phyloP scores from a whole-genome alignment of 2,797 vertebrate species.

The Characodon lateralis region DNA sequence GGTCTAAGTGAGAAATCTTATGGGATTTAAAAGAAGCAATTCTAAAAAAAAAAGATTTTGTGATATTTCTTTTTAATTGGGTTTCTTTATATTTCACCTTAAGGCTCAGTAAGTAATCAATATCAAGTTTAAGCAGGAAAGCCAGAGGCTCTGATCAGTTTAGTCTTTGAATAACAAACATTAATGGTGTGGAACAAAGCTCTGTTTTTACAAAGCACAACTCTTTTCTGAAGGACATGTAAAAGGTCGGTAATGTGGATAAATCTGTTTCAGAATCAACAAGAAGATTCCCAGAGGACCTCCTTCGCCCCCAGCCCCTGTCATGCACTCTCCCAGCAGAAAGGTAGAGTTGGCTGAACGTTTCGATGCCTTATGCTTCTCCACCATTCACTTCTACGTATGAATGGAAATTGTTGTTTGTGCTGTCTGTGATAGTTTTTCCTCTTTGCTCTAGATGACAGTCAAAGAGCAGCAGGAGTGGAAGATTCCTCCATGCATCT shows the following conservation, averaged over 20 bases:
- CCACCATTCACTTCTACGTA: rapidly evolving
- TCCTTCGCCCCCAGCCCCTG: slow-evolving; percentile 95
- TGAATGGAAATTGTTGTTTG: neutral
- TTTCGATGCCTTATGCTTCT: neutral
- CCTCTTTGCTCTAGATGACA: slow-evolving; percentile 88
- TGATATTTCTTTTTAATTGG: too few relatives aligned
- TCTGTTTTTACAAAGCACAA: neutral
- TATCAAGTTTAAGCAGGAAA: neutral
- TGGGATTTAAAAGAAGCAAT: too few relatives aligned
- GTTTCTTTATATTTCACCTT: too few relatives aligned
- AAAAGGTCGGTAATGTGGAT: neutral
- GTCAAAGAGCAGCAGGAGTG: slow-evolving; percentile 99
- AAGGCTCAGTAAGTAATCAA: too few relatives aligned
- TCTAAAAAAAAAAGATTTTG: too few relatives aligned
- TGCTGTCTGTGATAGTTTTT: neutral
- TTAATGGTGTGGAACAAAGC: too few relatives aligned
- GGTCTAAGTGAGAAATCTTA: neutral
- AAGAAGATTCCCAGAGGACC: slow-evolving; percentile 98
- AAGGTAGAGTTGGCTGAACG: slow-evolving; percentile 82
- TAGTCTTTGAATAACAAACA: neutral
- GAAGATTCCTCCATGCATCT: slow-evolving; percentile 99
- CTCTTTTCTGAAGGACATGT: too few relatives aligned
- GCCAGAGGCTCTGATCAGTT: too few relatives aligned
- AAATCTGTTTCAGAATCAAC: slow-evolving; percentile 87
- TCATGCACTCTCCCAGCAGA: slow-evolving; percentile 98